Base-by-base conservation (phyloP, 2,888 invertebrate species). In the Thyatira batis region DNA sequence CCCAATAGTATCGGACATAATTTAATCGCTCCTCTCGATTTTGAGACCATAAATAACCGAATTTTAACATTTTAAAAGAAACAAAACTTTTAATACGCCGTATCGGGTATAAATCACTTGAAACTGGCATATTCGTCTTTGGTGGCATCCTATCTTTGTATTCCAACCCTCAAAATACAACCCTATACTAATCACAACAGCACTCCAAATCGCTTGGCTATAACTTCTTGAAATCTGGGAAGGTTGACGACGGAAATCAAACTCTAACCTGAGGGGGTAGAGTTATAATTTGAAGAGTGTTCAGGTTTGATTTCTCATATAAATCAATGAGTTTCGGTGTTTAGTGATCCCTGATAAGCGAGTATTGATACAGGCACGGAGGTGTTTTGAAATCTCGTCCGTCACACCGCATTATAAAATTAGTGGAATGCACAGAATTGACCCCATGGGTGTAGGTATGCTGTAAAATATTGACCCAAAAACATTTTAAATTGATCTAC, bases 1-100 rank as follows among this genome's bases (percentile, higher is more conserved):
- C 84, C 84, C 69, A 69, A 76, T 82, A 81, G 80, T 85, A 87
- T 87, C 84, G 78, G 84, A 78, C 89, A 90, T 90, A 85, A 87
- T 89, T 90, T 89, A 89, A 90, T 89, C 89, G 87, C 79, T 84
- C 86, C 89, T 87, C 81, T 89, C 89, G 90, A 91, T 92, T 89
- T 87, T 83, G 84, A 80, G 71, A 76, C 68, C 89, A 91, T 92
- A 92, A 92, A 92, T 92, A 82, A 90, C 85, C 81, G 88, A 48
- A 91, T 87, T 92, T 90, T 89, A 84, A 90, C 87, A 88, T 89
- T 87, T 79, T 78, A 83, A 85, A 84, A 85, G 81, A 91, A 89
- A 89, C 78, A 89, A 89, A 88, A 89, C 87, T 78, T 87, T 89
- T 90, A 91, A 91, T 92, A 90, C 77, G 81, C 80, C 86, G 83